Conservation (phyloP, 2,888 invertebrate genomes). For the Parthenolecanium corni region DNA sequence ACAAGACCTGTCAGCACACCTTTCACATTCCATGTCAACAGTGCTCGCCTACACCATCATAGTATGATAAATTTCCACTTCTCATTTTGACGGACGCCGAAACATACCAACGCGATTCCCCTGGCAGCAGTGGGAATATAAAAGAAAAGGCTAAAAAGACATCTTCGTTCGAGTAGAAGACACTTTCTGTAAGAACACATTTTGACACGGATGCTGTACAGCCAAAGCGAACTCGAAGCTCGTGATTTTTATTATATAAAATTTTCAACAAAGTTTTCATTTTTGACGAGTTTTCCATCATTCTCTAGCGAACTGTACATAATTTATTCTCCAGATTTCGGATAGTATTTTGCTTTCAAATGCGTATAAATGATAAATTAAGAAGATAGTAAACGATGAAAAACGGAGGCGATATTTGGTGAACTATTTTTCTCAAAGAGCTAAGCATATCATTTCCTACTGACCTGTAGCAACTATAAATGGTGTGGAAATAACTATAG, state of each 20-base stretch:
- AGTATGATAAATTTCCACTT: conserved; percentile 10
- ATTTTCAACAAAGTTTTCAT: conserved; percentile 2
- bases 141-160: no score
- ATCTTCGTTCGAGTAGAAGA: no score
- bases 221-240: neutral
- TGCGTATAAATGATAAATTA: neutral
- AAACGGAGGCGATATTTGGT: conserved; percentile 7
- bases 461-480: no score
- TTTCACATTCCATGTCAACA: conserved; percentile 12
- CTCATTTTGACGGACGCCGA: neutral
- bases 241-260: neutral
- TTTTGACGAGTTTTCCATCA: neutral
- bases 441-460: no score
- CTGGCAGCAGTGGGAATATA: no score
- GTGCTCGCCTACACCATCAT: neutral
- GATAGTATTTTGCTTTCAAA: neutral
- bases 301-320: neutral
- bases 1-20: conserved; percentile 19
- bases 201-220: no score
- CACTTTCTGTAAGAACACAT: no score
- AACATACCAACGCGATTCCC: no score
- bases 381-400: conserved; percentile 4
- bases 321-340: neutral
- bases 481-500: no score
- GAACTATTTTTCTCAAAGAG: neutral